Conservation (phyloP, 2,888 invertebrate genomes). For the Drosophila neonasuta region DNA sequence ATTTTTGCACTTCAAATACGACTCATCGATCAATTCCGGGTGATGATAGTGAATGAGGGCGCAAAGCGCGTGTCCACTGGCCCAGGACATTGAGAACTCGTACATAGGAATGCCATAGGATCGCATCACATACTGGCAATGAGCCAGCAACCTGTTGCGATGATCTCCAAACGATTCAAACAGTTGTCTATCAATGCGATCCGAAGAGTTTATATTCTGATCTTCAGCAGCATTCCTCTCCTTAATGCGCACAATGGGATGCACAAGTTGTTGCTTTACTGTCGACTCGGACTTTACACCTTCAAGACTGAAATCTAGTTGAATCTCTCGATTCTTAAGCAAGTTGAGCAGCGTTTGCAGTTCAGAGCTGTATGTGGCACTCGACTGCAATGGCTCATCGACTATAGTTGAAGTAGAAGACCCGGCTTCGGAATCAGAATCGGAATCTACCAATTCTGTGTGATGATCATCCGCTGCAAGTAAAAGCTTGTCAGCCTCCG, state of each 20-base stretch:
- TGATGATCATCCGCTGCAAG: neutral
- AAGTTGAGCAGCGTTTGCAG: neutral
- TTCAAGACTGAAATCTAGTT: neutral
- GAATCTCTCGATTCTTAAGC: neutral
- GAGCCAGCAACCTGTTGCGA: constrained; percentile 20
- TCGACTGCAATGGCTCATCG: neutral
- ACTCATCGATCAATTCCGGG: constrained; percentile 39
- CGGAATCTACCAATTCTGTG: neutral
- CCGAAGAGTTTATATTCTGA: neutral
- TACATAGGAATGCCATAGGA: constrained; percentile 59
- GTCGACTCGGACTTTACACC: neutral
- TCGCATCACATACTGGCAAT: constrained; percentile 35
- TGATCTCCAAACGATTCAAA: constrained; percentile 49
- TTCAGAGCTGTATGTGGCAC: neutral
- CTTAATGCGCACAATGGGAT: neutral
- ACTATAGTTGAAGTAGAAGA: neutral
- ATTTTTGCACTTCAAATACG: constrained; percentile 12
- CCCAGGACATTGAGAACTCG: constrained; percentile 57
- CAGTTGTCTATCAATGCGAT: neutral
- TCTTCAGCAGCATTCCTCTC: neutral
- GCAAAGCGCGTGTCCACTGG: constrained; percentile 56
- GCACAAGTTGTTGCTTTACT: neutral
- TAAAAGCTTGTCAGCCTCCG: neutral
- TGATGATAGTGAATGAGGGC: constrained; percentile 51
- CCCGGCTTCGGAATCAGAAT: neutral